These are phyloP conservation scores for Glyphotaelius pellucidus DNA, from an alignment of 2,888 invertebrate genomes.

Conservation along the genomic window DNA sequence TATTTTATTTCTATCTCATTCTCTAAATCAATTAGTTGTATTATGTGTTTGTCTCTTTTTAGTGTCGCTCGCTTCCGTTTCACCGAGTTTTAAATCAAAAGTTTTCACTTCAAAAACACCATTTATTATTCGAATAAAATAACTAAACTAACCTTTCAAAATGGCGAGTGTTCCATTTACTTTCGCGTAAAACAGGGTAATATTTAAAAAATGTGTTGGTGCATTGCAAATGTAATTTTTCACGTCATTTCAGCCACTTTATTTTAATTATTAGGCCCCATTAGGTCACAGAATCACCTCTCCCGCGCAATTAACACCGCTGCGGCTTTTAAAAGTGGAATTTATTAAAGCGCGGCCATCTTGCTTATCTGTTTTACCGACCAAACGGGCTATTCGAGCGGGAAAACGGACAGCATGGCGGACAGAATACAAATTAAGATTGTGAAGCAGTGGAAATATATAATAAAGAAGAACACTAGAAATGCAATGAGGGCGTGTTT, in stretches of 20 bases:
- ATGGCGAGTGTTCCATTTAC: not conserved
- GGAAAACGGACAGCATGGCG: not conserved
- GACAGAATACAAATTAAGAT: not conserved
- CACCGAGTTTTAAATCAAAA: too few species aligned
- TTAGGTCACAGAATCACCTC: not conserved
- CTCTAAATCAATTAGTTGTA: too few species aligned
- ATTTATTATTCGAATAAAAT: not conserved
- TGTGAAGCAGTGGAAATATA: too few species aligned
- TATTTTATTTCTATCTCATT: too few species aligned
- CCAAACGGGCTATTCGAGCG: not conserved
- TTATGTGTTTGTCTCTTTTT: too few species aligned
- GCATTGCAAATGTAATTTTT: not conserved
- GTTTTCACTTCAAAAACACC: not conserved
- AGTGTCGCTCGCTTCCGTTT: too few species aligned
- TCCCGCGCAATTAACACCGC: constrained; percentile 14
- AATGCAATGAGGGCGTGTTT: too few species aligned
- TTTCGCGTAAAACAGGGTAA: not conserved
- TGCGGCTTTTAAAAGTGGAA: constrained; percentile 32
- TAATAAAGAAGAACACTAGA: too few species aligned
- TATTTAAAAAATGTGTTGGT: not conserved
- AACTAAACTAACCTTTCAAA: not conserved
- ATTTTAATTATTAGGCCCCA: not conserved
- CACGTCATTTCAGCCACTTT: not conserved
- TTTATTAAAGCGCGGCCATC: constrained; percentile 26
- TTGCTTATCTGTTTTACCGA: constrained; percentile 3